Evolutionary conservation across 1,140 invertebrate genomes (phyloP).

Genomic region (Diachasma alloeum): DNA sequence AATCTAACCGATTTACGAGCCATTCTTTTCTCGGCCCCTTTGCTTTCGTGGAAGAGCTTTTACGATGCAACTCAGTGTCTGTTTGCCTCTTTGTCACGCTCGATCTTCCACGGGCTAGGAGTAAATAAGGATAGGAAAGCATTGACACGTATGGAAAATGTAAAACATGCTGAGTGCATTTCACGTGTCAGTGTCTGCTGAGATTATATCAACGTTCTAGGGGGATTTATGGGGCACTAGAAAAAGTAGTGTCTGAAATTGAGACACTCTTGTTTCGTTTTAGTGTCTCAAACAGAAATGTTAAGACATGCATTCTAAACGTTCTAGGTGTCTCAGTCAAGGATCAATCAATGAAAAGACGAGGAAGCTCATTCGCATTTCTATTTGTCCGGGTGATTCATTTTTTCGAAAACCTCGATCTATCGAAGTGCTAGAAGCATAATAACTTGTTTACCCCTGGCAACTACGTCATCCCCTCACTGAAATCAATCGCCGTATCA

Average conservation of each 20-base stretch:
- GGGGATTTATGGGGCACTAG: too few species aligned
- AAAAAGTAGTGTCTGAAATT: neutral
- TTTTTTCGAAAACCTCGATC: too few species aligned
- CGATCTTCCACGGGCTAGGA: neutral
- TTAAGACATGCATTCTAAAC: too few species aligned
- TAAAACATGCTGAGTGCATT: neutral
- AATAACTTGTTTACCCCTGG: neutral
- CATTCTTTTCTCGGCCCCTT: conserved; percentile 15
- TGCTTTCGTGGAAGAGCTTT: neutral
- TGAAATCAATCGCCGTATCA: neutral
- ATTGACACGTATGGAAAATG: neutral
- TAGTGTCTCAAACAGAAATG: too few species aligned
- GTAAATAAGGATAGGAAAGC: neutral
- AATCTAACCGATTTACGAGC: conserved; percentile 44
- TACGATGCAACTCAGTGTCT: neutral
- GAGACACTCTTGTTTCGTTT: too few species aligned
- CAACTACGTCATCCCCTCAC: neutral
- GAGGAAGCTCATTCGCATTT: too few species aligned
- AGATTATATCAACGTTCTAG: neutral
- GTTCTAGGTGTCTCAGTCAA: too few species aligned
- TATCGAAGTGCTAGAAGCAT: neutral
- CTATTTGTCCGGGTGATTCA: too few species aligned
- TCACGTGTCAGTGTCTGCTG: neutral
- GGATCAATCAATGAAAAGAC: too few species aligned
- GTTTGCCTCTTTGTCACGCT: conserved; percentile 7